A percentile compares a stretch with the other conserved stretches of the same genome.
phyloP scores from a whole-genome alignment of 2,888 invertebrate species.

The Xylota sylvarum region DNA sequence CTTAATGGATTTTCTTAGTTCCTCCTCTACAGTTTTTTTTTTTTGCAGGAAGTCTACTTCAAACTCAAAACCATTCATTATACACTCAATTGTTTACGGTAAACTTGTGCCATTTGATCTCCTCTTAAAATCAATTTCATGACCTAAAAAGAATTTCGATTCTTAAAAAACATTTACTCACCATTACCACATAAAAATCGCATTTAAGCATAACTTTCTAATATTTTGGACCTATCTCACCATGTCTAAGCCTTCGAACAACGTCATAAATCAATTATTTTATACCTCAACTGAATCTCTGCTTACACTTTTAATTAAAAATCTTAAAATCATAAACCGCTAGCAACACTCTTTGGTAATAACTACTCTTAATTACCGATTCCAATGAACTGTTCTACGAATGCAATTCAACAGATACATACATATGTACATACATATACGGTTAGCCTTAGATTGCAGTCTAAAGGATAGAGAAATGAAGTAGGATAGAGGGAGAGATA shows the following conservation, averaged over 20 bases:
- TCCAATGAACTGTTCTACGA: constrained; percentile 36
- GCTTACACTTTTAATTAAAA: constrained; percentile 4
- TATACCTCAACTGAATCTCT: background rate
- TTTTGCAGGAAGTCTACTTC: too few species aligned
- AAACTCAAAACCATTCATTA: background rate
- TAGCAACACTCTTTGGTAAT: constrained; percentile 7
- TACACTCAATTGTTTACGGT: background rate
- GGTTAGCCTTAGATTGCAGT: constrained; percentile 20
- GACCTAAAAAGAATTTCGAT: background rate
- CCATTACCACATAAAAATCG: background rate
- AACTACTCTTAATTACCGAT: constrained; percentile 27
- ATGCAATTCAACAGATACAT: constrained; percentile 17
- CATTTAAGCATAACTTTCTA: background rate
- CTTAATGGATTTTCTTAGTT: background rate
- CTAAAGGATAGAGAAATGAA: too few species aligned
- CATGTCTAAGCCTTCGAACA: background rate
- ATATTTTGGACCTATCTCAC: background rate
- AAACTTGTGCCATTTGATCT: background rate
- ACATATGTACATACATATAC: too few species aligned
- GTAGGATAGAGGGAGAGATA: background rate
- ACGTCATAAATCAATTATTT: constrained; percentile 5
- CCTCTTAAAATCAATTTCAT: background rate
- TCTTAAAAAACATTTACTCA: background rate
- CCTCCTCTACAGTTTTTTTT: background rate
- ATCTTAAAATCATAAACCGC: background rate